These are phyloP conservation scores for Ctenopoma kingsleyae DNA, from an alignment of 2,797 vertebrate species.

Conservation along the genomic window DNA sequence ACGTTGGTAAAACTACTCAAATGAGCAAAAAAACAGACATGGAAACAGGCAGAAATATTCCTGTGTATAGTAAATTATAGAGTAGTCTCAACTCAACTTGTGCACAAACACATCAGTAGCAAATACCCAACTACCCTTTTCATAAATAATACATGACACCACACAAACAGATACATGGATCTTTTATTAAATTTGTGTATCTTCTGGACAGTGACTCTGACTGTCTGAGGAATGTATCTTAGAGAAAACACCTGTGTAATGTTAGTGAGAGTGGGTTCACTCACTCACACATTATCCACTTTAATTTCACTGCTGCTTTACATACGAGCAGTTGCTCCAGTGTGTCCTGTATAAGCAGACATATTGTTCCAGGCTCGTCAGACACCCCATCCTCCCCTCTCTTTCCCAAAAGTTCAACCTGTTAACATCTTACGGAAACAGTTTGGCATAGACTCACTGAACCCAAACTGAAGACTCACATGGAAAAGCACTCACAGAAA, in stretches of 20 bases:
- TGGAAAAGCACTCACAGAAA: slow-evolving; percentile 62
- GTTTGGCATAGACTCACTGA: slow-evolving; percentile 26
- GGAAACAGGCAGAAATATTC: slow-evolving; percentile 45
- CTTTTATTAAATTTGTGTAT: slow-evolving; percentile 28
- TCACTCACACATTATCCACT: slow-evolving; percentile 57
- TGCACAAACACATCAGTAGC: slow-evolving; percentile 42
- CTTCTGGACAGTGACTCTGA: slow-evolving; percentile 47
- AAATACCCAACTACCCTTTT: slow-evolving; percentile 26
- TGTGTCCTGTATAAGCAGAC: slow-evolving; percentile 40
- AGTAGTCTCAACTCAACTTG: slow-evolving; percentile 35
- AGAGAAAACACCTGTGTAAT: slow-evolving; percentile 68
- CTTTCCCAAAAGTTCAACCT: slow-evolving; percentile 18
- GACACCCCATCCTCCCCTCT: not conserved
- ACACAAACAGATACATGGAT: slow-evolving; percentile 26
- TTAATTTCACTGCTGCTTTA: slow-evolving; percentile 19
- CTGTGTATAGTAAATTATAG: slow-evolving; percentile 48
- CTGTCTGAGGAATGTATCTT: slow-evolving; percentile 65
- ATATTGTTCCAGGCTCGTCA: slow-evolving; percentile 25
- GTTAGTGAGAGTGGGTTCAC: slow-evolving; percentile 54
- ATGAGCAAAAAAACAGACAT: slow-evolving; percentile 12
- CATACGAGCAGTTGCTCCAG: slow-evolving; percentile 16
- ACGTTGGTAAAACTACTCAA: slow-evolving; percentile 11
- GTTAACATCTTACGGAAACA: slow-evolving; percentile 43
- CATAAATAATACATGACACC: slow-evolving; percentile 64
- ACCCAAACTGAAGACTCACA: slow-evolving; percentile 26